Evolutionary conservation across 2,797 vertebrate genomes (phyloP).

Genomic region (Mycteria americana): DNA sequence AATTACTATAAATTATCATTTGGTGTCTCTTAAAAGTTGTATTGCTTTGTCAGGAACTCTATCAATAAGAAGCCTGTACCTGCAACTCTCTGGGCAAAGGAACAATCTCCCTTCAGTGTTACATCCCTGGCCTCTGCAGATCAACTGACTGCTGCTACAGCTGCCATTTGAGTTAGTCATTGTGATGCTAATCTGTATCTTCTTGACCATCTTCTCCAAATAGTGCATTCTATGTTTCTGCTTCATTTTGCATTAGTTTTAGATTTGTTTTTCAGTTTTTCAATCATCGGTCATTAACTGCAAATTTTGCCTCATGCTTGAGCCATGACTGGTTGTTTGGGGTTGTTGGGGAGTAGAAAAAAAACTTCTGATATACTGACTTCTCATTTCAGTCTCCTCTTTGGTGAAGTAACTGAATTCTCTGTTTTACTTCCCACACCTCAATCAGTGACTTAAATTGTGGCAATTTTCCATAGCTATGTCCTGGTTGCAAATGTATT

Average conservation of each 20-base stretch:
- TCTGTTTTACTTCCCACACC: not conserved
- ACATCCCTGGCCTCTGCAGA: not conserved
- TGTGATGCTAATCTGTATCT: not conserved
- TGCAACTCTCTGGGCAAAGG: not conserved
- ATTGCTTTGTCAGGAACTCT: not conserved
- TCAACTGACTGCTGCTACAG: not conserved
- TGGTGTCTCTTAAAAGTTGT: not conserved
- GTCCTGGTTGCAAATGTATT: not conserved
- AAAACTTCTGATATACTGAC: not conserved
- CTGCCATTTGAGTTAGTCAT: not conserved
- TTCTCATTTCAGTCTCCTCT: not conserved
- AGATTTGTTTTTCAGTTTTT: not conserved
- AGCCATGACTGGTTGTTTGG: not conserved
- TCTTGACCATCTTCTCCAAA: not conserved
- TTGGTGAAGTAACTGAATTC: not conserved
- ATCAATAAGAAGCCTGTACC: not conserved
- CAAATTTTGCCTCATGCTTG: not conserved
- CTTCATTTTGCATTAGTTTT: not conserved
- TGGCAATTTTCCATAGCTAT: not conserved
- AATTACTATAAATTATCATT: not conserved
- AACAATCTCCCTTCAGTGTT: not conserved
- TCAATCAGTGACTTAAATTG: not conserved
- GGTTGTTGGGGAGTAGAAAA: not conserved
- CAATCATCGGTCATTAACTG: not conserved
- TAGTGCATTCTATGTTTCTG: not conserved